Percentiles rank a stretch among this genome's conserved stretches.
Evolutionary conservation across 2,888 invertebrate species (phyloP).

Genomic region (Phortica okadai): DNA sequence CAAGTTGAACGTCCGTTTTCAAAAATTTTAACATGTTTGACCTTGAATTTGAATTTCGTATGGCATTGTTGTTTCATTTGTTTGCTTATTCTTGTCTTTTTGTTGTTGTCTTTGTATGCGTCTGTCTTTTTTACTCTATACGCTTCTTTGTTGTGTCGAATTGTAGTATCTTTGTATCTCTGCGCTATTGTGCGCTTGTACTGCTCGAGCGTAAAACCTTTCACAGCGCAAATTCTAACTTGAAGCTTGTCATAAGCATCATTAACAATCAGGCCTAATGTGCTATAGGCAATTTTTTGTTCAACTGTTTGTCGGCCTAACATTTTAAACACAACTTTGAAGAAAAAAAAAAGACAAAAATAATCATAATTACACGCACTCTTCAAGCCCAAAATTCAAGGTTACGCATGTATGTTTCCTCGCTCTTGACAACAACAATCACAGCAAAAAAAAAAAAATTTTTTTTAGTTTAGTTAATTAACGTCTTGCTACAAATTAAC

Average conservation of each 20-base stretch:
- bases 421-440: not conserved
- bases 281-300: too few species aligned
- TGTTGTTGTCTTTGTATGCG: constrained; percentile 17
- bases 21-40: constrained; percentile 63
- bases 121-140: not conserved
- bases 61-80: not conserved
- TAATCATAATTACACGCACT: constrained; percentile 30
- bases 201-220: not conserved
- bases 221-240: not conserved
- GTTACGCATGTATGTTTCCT: constrained; percentile 5
- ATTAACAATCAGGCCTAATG: not conserved
- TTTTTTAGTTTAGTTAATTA: constrained; percentile 56
- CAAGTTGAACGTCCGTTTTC: constrained; percentile 74
- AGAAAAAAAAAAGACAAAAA: not conserved
- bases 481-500: constrained; percentile 63
- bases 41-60: constrained; percentile 69
- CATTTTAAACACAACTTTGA: not conserved
- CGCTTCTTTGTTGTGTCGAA: not conserved
- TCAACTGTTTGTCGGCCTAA: too few species aligned
- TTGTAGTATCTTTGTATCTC: not conserved
- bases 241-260: not conserved
- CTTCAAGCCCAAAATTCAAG: constrained; percentile 1
- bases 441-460: constrained; percentile 17
- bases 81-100: constrained; percentile 37
- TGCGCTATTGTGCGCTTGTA: not conserved